A percentile compares a stretch with the other conserved stretches of the same genome.
Conservation (phyloP, 35 echinoderm and acorn worm genomes). For the Lytechinus variegatus region DNA sequence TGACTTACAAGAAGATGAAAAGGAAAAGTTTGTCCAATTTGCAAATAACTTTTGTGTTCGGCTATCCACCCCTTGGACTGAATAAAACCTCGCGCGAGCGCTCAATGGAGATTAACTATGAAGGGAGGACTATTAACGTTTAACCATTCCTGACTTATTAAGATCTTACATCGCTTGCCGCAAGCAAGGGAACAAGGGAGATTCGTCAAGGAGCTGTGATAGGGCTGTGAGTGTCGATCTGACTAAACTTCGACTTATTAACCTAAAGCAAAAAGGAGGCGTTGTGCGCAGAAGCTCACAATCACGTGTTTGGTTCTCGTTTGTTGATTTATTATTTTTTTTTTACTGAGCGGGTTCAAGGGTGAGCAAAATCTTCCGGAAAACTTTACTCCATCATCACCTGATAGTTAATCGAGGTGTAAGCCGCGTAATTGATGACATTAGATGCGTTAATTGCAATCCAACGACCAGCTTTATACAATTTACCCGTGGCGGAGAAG, state of each 20-base stretch:
- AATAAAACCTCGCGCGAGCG: neutral
- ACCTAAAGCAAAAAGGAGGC: neutral
- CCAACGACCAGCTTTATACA: conserved; percentile 41
- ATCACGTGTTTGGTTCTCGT: conserved; percentile 32
- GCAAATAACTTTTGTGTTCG: neutral
- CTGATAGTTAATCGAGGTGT: conserved; percentile 41
- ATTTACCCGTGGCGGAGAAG: neutral
- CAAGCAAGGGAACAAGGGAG: too few species aligned
- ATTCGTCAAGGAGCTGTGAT: neutral
- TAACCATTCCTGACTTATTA: conserved; percentile 53
- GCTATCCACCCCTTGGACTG: neutral
- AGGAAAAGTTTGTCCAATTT: conserved; percentile 9
- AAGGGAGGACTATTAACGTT: conserved; percentile 34
- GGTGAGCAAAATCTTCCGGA: neutral
- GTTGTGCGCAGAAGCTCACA: neutral
- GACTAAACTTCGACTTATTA: conserved; percentile 22
- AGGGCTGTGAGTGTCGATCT: neutral
- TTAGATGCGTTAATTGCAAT: conserved; percentile 32
- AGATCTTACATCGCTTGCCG: neutral
- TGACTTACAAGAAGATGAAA: neutral
- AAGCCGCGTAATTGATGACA: conserved; percentile 48
- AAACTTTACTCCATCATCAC: conserved; percentile 46
- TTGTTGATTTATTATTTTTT: conserved; percentile 4
- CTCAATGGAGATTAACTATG: neutral
- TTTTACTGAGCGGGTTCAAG: conserved; percentile 45